These are phyloP conservation scores for Syngnathus typhle DNA, from an alignment of 2,113 vertebrate species.

Conservation along the genomic window DNA sequence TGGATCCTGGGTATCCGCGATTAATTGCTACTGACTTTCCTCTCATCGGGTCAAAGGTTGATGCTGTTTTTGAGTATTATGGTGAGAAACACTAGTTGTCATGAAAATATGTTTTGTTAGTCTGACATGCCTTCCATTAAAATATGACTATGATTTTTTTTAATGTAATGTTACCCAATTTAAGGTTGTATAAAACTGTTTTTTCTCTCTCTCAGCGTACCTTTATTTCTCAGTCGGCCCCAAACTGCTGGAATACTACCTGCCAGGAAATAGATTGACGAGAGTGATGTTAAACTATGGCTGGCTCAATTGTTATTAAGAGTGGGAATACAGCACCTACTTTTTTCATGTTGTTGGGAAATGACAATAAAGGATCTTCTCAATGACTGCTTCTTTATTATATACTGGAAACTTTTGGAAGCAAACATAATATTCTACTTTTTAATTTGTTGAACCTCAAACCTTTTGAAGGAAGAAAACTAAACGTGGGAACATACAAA, in stretches of 20 bases:
- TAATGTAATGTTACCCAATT: background rate
- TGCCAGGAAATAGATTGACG: slow-evolving; percentile 25
- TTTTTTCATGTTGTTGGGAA: background rate
- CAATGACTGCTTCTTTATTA: background rate
- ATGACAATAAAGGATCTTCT: background rate
- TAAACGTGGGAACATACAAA: too few species aligned
- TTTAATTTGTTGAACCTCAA: too few species aligned
- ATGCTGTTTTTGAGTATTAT: slow-evolving; percentile 64
- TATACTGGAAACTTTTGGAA: background rate
- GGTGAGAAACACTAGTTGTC: slow-evolving; percentile 41
- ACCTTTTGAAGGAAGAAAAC: too few species aligned
- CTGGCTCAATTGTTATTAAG: slow-evolving; percentile 69
- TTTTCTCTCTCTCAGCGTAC: slow-evolving; percentile 50
- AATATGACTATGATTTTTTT: background rate
- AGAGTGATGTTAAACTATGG: slow-evolving; percentile 60
- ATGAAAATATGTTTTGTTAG: background rate
- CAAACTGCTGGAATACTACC: slow-evolving; percentile 63
- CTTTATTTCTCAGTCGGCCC: slow-evolving; percentile 70
- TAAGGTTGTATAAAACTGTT: background rate
- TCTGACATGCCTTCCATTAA: background rate
- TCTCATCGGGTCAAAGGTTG: slow-evolving; percentile 61
- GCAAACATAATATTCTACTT: too few species aligned
- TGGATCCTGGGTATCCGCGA: slow-evolving; percentile 59
- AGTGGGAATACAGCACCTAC: background rate
- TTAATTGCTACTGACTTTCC: slow-evolving; percentile 44